Conservation (phyloP, 2,888 invertebrate genomes). For the Tyria jacobaeae region DNA sequence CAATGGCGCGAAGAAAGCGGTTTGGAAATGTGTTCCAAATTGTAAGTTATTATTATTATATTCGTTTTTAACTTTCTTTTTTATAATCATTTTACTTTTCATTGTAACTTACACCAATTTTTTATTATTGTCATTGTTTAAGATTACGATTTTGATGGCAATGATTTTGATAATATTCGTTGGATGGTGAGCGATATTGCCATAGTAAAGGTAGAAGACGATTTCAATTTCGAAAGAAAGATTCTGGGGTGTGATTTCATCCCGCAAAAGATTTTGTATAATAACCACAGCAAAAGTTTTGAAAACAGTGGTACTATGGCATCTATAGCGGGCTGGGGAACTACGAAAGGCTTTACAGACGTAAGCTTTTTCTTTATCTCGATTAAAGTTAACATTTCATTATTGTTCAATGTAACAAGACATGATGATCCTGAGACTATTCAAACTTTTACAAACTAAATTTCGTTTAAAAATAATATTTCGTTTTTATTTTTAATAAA, state of each 20-base stretch:
- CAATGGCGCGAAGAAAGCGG: conserved; percentile 73
- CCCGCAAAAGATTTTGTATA: conserved; percentile 66
- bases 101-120: background rate
- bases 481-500: no score
- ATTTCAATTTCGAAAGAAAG: background rate
- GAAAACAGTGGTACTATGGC: conserved; percentile 61
- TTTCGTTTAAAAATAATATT: no score
- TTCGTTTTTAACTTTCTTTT: background rate
- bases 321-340: conserved; percentile 76
- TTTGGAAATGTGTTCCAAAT: conserved; percentile 79
- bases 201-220: conserved; percentile 2
- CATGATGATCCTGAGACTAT: no score
- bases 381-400: no score
- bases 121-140: background rate
- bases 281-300: conserved; percentile 59
- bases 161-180: conserved; percentile 65
- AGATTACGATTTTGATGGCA: conserved; percentile 74
- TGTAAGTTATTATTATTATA: conserved; percentile 50
- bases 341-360: conserved; percentile 56
- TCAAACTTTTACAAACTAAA: no score
- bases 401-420: no score
- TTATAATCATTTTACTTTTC: background rate
- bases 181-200: conserved; percentile 5
- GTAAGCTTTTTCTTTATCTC: conserved; percentile 49
- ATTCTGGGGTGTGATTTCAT: conserved; percentile 74